Percentiles rank a stretch among this genome's conserved stretches.
Evolutionary conservation across 1,140 invertebrate genomes (phyloP).

Genomic region (Pachyrhynchus sulphureomaculatus): DNA sequence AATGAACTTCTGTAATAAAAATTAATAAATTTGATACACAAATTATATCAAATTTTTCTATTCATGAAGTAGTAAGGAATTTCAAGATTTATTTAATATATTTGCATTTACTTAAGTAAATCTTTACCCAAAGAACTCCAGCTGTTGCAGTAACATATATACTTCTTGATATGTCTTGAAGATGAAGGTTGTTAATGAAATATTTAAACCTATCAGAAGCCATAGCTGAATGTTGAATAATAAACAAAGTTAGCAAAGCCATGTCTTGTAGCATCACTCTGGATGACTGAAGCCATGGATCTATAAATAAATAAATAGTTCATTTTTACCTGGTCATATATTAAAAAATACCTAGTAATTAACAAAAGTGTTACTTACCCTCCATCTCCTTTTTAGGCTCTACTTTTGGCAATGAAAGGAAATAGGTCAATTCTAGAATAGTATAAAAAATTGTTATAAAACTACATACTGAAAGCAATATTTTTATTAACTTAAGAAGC

Average conservation of each 20-base stretch:
- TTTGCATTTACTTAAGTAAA: not conserved
- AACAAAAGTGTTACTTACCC: slow-evolving; percentile 23
- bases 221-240: slow-evolving; percentile 45
- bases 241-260: slow-evolving; percentile 42
- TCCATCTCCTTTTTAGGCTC: not conserved
- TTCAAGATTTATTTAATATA: too few relatives aligned
- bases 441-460: slow-evolving; percentile 36
- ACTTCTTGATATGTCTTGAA: slow-evolving; percentile 42
- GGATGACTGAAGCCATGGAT: slow-evolving; percentile 32
- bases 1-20: too few relatives aligned
- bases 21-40: too few relatives aligned
- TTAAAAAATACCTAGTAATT: not conserved
- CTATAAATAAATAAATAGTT: slow-evolving; percentile 30
- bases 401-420: slow-evolving; percentile 41
- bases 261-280: slow-evolving; percentile 42
- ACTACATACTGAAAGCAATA: slow-evolving; percentile 13
- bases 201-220: slow-evolving; percentile 38
- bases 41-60: too few relatives aligned
- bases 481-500: slow-evolving; percentile 6
- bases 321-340: not conserved
- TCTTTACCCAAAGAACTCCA: slow-evolving; percentile 37
- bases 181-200: slow-evolving; percentile 27
- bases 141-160: slow-evolving; percentile 45
- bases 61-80: too few relatives aligned
- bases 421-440: slow-evolving; percentile 41